A percentile compares a stretch with the other conserved stretches of the same genome.
Conservation (phyloP, 2,888 invertebrate genomes). For the Cryptocheilus praepositus region DNA sequence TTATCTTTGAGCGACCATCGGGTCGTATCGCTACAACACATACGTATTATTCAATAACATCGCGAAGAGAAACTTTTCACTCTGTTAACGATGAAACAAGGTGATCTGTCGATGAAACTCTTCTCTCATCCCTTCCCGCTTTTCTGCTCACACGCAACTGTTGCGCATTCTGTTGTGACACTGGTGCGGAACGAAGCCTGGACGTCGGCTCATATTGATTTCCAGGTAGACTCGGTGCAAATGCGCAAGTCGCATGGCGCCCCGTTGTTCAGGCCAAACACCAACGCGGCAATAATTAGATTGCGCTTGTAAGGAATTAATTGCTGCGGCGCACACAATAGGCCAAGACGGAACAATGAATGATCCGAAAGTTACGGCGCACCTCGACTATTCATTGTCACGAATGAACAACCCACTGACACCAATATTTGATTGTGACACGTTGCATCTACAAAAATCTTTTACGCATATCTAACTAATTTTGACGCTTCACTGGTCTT, state of each 20-base stretch:
- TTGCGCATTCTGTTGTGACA: constrained; percentile 62
- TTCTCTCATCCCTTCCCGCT: constrained; percentile 25
- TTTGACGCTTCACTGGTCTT: no score
- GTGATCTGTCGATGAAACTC: neutral
- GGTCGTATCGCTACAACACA: no score
- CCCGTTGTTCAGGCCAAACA: constrained; percentile 22
- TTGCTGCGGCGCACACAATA: no score
- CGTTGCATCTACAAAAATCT: no score
- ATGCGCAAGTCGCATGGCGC: constrained; percentile 59
- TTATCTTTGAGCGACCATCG: no score
- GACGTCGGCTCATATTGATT: constrained; percentile 66
- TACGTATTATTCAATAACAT: no score
- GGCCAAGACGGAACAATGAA: no score
- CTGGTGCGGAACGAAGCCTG: constrained; percentile 48
- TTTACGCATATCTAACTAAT: no score
- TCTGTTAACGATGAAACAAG: constrained; percentile 14
- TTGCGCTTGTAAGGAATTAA: constrained; percentile 15
- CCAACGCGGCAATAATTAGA: constrained; percentile 37
- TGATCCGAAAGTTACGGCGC: no score
- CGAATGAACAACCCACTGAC: no score
- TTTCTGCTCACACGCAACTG: constrained; percentile 57
- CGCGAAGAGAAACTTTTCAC: constrained; percentile 6
- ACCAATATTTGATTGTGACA: no score
- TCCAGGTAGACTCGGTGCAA: constrained; percentile 46
- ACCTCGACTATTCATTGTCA: no score